Conservation (phyloP, 1,140 invertebrate species). For the Zaprionus davidi region DNA sequence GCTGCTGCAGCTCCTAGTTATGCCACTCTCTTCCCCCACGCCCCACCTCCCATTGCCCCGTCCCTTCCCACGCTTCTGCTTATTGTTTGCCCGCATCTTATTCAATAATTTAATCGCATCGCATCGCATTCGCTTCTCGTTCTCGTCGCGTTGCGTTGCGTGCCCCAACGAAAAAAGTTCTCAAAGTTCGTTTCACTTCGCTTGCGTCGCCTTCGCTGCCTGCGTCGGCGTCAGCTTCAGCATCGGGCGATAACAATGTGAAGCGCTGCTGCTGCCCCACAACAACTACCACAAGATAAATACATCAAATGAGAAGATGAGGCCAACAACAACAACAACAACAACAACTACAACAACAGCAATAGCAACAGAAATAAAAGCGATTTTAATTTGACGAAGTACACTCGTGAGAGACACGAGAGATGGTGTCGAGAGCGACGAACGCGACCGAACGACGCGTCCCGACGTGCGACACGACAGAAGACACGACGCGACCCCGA, state of each 20-base stretch:
- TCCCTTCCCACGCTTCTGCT: not conserved
- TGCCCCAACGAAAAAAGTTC: constrained; percentile 45
- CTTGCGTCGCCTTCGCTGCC: constrained; percentile 3
- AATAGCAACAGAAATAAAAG: constrained; percentile 24
- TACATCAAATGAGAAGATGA: constrained; percentile 35
- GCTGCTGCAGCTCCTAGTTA: not conserved
- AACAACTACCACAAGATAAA: constrained; percentile 38
- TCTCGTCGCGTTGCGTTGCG: constrained; percentile 15
- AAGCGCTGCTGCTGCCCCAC: constrained; percentile 23
- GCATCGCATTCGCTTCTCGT: not conserved
- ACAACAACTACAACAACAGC: not conserved
- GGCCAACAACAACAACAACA: constrained; percentile 11
- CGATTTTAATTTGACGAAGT: constrained; percentile 57
- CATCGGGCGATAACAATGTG: constrained; percentile 62
- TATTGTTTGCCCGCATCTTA: constrained; percentile 42
- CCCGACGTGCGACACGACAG: constrained; percentile 6
- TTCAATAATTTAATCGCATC: constrained; percentile 50
- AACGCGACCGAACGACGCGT: no score
- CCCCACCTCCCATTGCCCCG: not conserved
- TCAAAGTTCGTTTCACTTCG: constrained; percentile 68
- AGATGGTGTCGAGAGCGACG: constrained; percentile 15
- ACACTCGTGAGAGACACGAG: constrained; percentile 34
- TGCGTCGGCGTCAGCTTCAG: constrained; percentile 16
- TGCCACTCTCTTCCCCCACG: not conserved
- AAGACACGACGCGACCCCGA: constrained; percentile 26